Conservation (phyloP, 2,113 vertebrate species). For the Eptesicus fuscus region DNA sequence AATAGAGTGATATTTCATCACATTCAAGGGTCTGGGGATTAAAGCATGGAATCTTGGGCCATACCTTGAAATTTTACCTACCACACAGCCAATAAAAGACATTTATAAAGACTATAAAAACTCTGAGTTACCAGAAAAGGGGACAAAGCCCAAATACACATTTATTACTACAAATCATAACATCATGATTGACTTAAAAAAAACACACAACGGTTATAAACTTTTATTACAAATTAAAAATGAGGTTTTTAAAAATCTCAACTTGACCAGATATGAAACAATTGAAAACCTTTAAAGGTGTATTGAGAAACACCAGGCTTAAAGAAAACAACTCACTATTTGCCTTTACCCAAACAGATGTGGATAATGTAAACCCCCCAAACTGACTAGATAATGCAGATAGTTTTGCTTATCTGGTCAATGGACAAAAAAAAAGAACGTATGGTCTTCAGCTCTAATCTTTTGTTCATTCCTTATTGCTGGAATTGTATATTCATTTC, state of each 20-base stretch:
- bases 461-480: neutral
- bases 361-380: neutral
- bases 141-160: neutral
- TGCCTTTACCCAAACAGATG: neutral
- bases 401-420: neutral
- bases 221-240: neutral
- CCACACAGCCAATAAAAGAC: neutral
- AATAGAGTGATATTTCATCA: neutral
- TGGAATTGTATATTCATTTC: neutral
- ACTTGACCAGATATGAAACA: neutral
- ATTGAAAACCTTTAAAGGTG: neutral
- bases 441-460: neutral
- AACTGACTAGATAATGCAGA: neutral
- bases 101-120: neutral
- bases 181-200: neutral
- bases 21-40: neutral
- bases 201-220: neutral
- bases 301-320: neutral
- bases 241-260: neutral
- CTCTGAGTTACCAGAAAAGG: neutral
- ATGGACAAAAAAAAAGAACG: neutral
- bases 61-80: neutral
- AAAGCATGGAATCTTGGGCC: neutral
- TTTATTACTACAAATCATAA: neutral
- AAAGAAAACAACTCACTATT: neutral